Percentiles rank a stretch among this genome's conserved stretches.
Evolutionary conservation across 2,888 invertebrate species (phyloP).

Genomic region (Sarcophaga caerulescens): DNA sequence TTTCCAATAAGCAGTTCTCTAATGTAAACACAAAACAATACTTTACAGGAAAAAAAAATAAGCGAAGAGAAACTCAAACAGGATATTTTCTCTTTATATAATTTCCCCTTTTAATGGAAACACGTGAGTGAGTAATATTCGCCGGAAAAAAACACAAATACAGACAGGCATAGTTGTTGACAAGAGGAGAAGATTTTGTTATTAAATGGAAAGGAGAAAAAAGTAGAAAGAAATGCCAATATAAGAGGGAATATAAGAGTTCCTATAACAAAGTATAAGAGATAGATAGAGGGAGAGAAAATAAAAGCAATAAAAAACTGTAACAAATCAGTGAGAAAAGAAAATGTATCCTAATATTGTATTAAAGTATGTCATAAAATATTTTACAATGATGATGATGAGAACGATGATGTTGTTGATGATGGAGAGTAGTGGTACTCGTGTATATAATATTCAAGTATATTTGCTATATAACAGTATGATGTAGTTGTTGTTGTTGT

Average conservation of each 20-base stretch:
- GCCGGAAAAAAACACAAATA: slow-evolving; percentile 32
- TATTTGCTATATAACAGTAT: too few species aligned
- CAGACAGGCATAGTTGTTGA: neutral
- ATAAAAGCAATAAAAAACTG: slow-evolving; percentile 32
- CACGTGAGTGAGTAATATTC: slow-evolving; percentile 60
- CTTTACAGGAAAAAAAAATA: neutral
- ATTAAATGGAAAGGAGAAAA: too few species aligned
- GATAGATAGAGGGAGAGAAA: neutral
- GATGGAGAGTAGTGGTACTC: neutral
- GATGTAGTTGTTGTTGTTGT: too few species aligned
- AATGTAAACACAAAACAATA: slow-evolving; percentile 9
- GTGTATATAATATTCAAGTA: neutral
- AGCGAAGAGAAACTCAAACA: slow-evolving; percentile 15
- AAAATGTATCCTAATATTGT: slow-evolving; percentile 64
- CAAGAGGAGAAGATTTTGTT: slow-evolving; percentile 17
- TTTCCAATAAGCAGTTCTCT: neutral
- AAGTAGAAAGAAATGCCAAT: neutral
- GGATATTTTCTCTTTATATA: neutral
- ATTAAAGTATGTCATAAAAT: slow-evolving; percentile 66
- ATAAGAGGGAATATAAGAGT: neutral
- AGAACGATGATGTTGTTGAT: neutral
- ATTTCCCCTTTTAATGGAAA: slow-evolving; percentile 61
- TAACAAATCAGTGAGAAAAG: slow-evolving; percentile 68
- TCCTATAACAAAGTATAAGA: neutral
- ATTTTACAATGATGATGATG: slow-evolving; percentile 54